Evolutionary conservation across 2,113 vertebrate species (phyloP).

Genomic region (Glaucidium brasilianum): DNA sequence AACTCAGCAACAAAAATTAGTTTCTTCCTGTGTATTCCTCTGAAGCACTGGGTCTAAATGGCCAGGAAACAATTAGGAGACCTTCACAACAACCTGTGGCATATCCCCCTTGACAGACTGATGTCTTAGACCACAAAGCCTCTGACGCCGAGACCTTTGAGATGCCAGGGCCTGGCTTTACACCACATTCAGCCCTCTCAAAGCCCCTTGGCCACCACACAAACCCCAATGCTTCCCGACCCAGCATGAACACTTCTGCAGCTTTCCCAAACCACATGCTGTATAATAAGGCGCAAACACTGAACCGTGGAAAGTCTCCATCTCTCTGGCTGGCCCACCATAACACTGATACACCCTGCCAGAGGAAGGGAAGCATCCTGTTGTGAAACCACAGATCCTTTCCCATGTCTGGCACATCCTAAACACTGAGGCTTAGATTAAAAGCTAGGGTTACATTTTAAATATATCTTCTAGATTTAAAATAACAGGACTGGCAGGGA

Average conservation of each 20-base stretch:
- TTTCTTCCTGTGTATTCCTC: neutral
- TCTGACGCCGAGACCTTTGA: neutral
- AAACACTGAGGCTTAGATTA: neutral
- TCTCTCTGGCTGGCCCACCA: neutral
- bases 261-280: neutral
- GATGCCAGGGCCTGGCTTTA: neutral
- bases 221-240: neutral
- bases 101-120: neutral
- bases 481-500: neutral
- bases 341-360: neutral
- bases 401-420: slow-evolving; percentile 1
- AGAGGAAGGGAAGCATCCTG: slow-evolving; percentile 53
- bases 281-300: neutral
- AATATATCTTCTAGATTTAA: slow-evolving; percentile 7
- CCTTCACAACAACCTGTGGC: neutral
- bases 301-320: neutral
- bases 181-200: neutral
- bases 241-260: neutral
- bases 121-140: neutral
- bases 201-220: neutral
- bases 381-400: slow-evolving; percentile 44
- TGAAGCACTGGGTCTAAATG: neutral
- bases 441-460: slow-evolving; percentile 28
- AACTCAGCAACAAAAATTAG: neutral
- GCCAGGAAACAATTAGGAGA: neutral